Conservation (phyloP, 2,113 vertebrate genomes). For the Brienomyrus brachyistius region DNA sequence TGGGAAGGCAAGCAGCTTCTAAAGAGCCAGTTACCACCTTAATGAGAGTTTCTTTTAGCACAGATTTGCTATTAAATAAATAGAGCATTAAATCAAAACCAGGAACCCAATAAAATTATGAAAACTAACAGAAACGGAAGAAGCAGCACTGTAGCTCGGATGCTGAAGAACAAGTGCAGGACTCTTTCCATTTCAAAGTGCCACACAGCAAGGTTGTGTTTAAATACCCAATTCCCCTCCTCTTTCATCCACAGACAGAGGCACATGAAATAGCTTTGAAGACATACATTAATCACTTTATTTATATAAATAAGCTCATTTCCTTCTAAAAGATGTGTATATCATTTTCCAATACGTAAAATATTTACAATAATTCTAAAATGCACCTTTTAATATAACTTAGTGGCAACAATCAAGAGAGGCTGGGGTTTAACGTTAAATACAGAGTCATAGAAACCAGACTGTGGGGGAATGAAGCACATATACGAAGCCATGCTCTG, state of each 20-base stretch:
- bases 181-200: constrained; percentile 38
- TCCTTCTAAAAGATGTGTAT: constrained; percentile 43
- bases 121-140: not conserved
- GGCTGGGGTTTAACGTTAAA: constrained; percentile 41
- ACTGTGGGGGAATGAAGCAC: not conserved
- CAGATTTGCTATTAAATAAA: constrained; percentile 77
- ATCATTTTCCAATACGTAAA: constrained; percentile 38
- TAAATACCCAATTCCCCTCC: constrained; percentile 21
- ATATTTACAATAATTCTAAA: constrained; percentile 44
- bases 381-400: constrained; percentile 49
- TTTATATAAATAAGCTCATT: constrained; percentile 46
- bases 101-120: constrained; percentile 52
- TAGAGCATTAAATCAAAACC: constrained; percentile 70
- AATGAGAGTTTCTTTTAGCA: constrained; percentile 63
- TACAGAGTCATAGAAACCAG: constrained; percentile 22
- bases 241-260: constrained; percentile 21
- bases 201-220: not conserved
- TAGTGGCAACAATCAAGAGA: constrained; percentile 52
- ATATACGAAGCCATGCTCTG: not conserved
- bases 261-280: constrained; percentile 32
- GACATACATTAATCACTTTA: constrained; percentile 29
- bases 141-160: constrained; percentile 23
- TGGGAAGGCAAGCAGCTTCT: constrained; percentile 22
- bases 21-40: constrained; percentile 56
- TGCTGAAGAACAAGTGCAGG: constrained; percentile 32